A percentile compares a stretch with the other conserved stretches of the same genome.
Evolutionary conservation across 53 echinoderm and acorn worm species (phyloP).

Genomic region (Antedon mediterranea): DNA sequence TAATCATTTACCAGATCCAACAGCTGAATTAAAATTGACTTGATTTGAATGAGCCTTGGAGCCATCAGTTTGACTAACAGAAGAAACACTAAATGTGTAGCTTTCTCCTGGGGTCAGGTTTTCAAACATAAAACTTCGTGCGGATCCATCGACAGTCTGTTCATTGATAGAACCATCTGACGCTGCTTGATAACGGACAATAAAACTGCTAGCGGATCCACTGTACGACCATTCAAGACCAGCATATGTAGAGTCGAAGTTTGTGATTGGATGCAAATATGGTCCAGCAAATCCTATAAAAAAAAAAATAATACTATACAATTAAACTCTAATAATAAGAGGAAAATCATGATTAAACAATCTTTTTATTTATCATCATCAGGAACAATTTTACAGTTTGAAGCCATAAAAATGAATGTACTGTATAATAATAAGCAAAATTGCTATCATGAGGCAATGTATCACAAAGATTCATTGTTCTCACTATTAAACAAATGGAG

Average conservation of each 20-base stretch:
- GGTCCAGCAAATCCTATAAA: neutral
- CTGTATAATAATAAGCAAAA: too few relatives aligned
- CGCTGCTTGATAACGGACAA: neutral
- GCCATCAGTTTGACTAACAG: neutral
- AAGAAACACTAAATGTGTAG: neutral
- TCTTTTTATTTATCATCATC: too few relatives aligned
- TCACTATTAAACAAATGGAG: too few relatives aligned
- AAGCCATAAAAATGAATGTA: too few relatives aligned
- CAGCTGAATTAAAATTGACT: neutral
- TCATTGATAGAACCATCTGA: neutral
- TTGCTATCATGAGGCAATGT: too few relatives aligned
- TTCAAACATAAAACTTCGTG: neutral
- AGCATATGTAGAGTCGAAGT: neutral
- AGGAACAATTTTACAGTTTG: too few relatives aligned
- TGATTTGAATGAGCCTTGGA: neutral
- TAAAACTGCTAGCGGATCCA: neutral
- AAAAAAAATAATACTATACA: neutral
- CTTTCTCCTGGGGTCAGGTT: neutral
- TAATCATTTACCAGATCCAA: neutral
- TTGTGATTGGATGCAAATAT: neutral
- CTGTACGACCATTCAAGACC: neutral
- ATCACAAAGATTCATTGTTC: too few relatives aligned
- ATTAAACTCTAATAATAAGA: too few relatives aligned
- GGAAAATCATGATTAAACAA: too few relatives aligned
- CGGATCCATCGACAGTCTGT: neutral